These are phyloP conservation scores for Scaptomyza pallida DNA, from an alignment of 1,140 invertebrate species.

Conservation along the genomic window DNA sequence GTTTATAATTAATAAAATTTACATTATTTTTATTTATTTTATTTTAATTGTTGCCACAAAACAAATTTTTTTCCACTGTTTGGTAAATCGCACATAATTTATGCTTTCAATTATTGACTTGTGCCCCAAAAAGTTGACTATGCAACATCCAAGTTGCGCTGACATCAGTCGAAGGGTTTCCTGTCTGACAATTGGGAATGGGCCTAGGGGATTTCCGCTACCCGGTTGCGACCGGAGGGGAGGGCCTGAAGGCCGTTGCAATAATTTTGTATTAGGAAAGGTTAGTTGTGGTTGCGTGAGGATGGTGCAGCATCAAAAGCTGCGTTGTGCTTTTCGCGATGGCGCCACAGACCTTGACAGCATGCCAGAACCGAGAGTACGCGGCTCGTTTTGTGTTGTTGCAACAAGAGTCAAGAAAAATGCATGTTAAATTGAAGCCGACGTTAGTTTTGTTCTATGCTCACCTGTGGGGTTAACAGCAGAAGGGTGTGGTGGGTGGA, in stretches of 20 bases:
- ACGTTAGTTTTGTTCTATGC: conserved; percentile 41
- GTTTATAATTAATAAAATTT: too few species aligned
- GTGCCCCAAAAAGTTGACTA: conserved; percentile 6
- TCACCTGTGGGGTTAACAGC: conserved; percentile 10
- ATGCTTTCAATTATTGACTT: background rate
- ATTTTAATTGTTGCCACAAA: too few species aligned
- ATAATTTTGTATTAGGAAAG: conserved; percentile 77
- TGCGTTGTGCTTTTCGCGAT: conserved; percentile 66
- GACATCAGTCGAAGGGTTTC: too few species aligned
- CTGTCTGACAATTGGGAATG: conserved; percentile 1
- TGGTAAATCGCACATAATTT: background rate
- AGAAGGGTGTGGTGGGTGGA: background rate
- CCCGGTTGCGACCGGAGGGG: too few species aligned
- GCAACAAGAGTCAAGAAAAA: conserved; percentile 39
- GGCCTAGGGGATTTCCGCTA: conserved; percentile 21
- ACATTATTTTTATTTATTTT: too few species aligned
- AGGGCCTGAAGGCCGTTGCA: conserved; percentile 71
- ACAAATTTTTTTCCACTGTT: too few species aligned
- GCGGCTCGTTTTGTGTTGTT: conserved; percentile 43
- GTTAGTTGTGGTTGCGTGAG: conserved; percentile 68
- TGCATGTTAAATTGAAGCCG: conserved; percentile 38
- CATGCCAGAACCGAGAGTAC: conserved; percentile 12
- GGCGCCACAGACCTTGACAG: conserved; percentile 51
- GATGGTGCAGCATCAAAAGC: conserved; percentile 50
- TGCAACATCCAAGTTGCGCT: conserved; percentile 45